Evolutionary conservation across 2,888 invertebrate genomes (phyloP).

Genomic region (Glaucopsyche alexis): DNA sequence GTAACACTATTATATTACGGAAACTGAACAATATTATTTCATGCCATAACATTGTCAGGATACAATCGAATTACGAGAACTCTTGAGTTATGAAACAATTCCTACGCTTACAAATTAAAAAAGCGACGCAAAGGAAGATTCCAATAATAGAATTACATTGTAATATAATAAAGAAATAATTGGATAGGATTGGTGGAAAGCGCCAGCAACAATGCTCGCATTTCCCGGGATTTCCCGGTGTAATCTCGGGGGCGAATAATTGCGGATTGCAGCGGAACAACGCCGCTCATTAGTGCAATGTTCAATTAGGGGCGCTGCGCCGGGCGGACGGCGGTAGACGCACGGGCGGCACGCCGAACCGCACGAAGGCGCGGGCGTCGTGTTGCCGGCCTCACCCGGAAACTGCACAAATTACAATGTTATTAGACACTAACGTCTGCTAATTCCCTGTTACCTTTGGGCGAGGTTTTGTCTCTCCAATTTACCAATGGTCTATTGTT

Average conservation of each 20-base stretch:
- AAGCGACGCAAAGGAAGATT: constrained; percentile 7
- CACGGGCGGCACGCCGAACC: background rate
- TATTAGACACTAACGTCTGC: constrained; percentile 30
- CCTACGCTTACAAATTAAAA: constrained; percentile 15
- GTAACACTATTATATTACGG: background rate
- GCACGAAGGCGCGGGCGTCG: constrained; percentile 33
- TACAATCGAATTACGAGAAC: background rate
- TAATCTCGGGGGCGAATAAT: constrained; percentile 71
- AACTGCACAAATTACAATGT: constrained; percentile 37
- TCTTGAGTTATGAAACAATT: constrained; percentile 11
- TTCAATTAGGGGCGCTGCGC: constrained; percentile 66
- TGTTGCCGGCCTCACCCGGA: constrained; percentile 40
- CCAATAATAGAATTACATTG: constrained; percentile 26
- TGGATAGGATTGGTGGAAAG: constrained; percentile 44
- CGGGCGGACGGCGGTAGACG: background rate
- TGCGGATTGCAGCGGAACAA: constrained; percentile 72
- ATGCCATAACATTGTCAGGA: background rate
- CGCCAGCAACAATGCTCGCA: constrained; percentile 51
- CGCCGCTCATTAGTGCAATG: constrained; percentile 76
- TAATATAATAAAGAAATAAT: constrained; percentile 37
- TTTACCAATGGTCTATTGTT: constrained; percentile 3
- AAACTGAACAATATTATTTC: background rate
- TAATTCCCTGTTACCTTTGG: constrained; percentile 23
- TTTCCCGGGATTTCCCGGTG: constrained; percentile 63
- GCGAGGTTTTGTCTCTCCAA: background rate